Evolutionary conservation across 2,797 vertebrate genomes (phyloP), one percentile per base, ranked within the genome.

Genomic region (Syngnathus rostellatus): DNA sequence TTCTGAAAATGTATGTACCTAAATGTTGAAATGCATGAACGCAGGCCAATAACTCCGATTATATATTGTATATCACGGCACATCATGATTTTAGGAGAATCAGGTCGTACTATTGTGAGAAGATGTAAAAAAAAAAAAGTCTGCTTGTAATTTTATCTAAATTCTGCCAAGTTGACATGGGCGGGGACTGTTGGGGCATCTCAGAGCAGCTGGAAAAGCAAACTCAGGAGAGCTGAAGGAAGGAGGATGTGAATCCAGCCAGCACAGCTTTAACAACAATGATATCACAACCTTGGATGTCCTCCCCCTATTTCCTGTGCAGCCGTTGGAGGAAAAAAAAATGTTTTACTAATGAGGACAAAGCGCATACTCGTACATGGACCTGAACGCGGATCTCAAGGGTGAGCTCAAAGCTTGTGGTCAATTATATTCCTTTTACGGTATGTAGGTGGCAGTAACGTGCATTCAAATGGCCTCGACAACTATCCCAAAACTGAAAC

Each of bases 201-300:
- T 59, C 2, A 71, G 37, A 76, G 68, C 70, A 79, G 71, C 65
- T 83, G 75, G 82, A 81, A 81, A 81, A 80, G 68, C 69, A 68
- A 74, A 80, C 71, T 77, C 68, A 72, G 72, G 68, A 75, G 78
- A 79, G 61, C 64, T 62, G 45, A 63, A 62, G 50, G 70, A 71
- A 79, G 81, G 74, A 85, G 85, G 86, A 87, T 78, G 78, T 84
- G 83, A 72, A 69, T 78, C 65, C 68, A 76, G 78, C 74, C 75
- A 80, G 68, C 68, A 62, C 81, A 81, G 85, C 82, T 85, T 81
- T 85, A 69, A 87, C 77, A 89, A 87, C 84, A 88, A 85, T 85
- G 81, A 89, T 86, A 85, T 82, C 79, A 83, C 72, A 79, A 63
- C 21, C 55, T 23, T 68, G 71, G 71, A 82, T 78, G 82, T 82